These are phyloP conservation scores for Bombus balteatus DNA, from an alignment of 1,140 invertebrate genomes.

Conservation along the genomic window DNA sequence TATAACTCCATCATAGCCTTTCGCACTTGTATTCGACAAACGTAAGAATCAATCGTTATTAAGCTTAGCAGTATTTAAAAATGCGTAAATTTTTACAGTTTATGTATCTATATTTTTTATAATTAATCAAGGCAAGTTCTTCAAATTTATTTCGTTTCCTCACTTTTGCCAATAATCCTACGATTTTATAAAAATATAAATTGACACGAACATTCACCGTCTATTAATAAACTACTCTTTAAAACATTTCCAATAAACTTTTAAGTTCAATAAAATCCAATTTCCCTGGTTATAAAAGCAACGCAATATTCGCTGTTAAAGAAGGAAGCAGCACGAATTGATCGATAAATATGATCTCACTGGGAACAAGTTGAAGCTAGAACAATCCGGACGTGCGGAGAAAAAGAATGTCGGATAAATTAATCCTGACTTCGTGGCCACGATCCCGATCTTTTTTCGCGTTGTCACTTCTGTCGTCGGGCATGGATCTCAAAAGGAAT, in stretches of 20 bases:
- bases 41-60: not conserved
- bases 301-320: not conserved
- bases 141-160: too few species aligned
- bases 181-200: too few species aligned
- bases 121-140: too few species aligned
- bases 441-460: slow-evolving; percentile 39
- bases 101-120: too few species aligned
- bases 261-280: not conserved
- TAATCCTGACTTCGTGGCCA: slow-evolving; percentile 10
- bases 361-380: not conserved
- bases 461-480: slow-evolving; percentile 66
- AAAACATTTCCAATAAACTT: not conserved
- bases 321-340: not conserved
- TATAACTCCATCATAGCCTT: not conserved
- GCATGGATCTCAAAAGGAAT: slow-evolving; percentile 71
- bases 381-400: not conserved
- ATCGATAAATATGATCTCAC: not conserved
- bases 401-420: slow-evolving; percentile 55
- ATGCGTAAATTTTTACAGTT: not conserved
- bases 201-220: too few species aligned
- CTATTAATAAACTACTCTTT: not conserved
- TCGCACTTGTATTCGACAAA: not conserved
- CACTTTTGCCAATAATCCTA: too few species aligned
- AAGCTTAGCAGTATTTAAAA: not conserved
- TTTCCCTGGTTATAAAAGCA: not conserved